Base-by-base conservation (phyloP, 2,797 vertebrate species). In the Oryzias dopingdopingensis region DNA sequence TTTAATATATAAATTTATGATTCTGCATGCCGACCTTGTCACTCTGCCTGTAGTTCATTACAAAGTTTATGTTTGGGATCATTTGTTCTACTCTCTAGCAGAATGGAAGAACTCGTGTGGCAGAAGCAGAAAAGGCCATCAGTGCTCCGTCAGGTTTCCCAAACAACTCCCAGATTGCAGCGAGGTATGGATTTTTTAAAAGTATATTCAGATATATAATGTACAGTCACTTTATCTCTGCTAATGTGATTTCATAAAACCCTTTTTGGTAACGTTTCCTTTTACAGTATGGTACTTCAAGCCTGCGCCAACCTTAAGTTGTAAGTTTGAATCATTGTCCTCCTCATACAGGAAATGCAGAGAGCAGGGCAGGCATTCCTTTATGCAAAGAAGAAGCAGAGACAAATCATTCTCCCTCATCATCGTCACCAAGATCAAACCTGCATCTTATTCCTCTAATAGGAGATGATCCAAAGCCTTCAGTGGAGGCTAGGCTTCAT, bases 91-190 rank as follows among this genome's bases (percentile, higher is more conserved):
- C 15, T 6, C 55, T 47, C 0, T 20, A 50, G 15, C 45, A 53
- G 22, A 13, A 52, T 72, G 54, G 79, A 68, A 1, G 54, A 12
- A 13, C 13, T 51, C 2, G 10, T 14, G 1, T 50, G 14, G 17
- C 76, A 74, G 61, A 81, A 76, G 49, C 84, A 82, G 49, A 73
- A 75, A 71, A 80, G 84, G 41, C 80, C 84, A 0, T 86, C 84
- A 3, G 84, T 86, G 15, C 69, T 86, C 14, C 59, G 80, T 22
- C 78, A 81, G 3, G 53, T 75, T 50, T 42, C 50, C 4, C 70
- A 58, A 52, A 43, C 65, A 29, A 22, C 72, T 22, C 70, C 55
- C 58, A 72, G 50, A 53, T 52, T 14, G 14, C 69, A 59, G 2
- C 56, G 54, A 0, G 63, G 84, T 84, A 72, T 1, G 46, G 5